Evolutionary conservation across 2,797 vertebrate species (phyloP), one percentile per base, ranked within the genome.

Genomic region (Ptychadena robeensis): DNA sequence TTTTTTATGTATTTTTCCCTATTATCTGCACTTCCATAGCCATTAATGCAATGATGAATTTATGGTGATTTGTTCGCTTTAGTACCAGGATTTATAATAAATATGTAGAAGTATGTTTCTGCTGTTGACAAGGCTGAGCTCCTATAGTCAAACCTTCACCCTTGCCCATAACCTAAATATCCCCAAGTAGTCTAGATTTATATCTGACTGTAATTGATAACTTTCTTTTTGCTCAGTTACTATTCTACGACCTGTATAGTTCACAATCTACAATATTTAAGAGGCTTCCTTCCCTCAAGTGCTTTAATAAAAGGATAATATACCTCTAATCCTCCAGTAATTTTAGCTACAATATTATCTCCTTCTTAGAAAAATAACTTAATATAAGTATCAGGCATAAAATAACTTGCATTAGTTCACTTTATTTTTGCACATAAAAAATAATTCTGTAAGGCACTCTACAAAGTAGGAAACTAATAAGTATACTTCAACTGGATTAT

Each of bases 401-500:
- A 65, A 53, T 53, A 34, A 81, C 64, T 81, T 73, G 61, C 79
- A 71, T 73, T 81, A 81, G 73, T n/a, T 81, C 34, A 34, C 38
- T 48, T 73, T 73, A 65, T 65, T 80, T 73, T 65, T 73, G 38
- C 34, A 65, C 22, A 73, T 73, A 22, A 48, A 40, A 30, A 57
- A 79, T 25, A 78, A 35, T 59, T 61, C 31, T 2, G 25, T 59
- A 68, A 82, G 71, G 57, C 65, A 59, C 65, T 35, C 34, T 68
- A 3, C 34, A 75, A 75, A 59, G 25, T 74, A 44, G 44, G 25
- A 74, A 82, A 82, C 34, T 74, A 82, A 81, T 81, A 71, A 72
- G 64, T 28, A 75, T 68, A 74, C 63, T 82, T 82, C 80, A 82
- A 40, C 27, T 67, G 65, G 73, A 82, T 82, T 76, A 76, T 34